Evolutionary conservation across 2,113 vertebrate genomes (phyloP).

Genomic region (Phalacrocorax pelagicus): DNA sequence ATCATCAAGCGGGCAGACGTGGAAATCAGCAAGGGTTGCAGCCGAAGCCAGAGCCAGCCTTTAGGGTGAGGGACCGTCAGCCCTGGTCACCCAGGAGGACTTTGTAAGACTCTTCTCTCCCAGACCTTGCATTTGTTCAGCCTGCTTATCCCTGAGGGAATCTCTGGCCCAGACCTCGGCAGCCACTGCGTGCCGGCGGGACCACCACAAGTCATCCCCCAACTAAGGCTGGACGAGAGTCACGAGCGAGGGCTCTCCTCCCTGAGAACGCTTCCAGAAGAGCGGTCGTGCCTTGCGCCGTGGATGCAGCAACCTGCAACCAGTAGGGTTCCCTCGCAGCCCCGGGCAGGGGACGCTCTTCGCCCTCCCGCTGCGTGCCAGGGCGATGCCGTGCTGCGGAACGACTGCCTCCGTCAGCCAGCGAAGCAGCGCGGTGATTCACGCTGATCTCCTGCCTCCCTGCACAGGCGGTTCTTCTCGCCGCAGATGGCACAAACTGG

Average conservation of each 20-base stretch:
- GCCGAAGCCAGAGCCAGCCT: not conserved
- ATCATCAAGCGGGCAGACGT: accelerated
- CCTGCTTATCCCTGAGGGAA: not conserved
- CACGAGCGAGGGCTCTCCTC: too few relatives aligned
- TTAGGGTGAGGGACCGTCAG: not conserved
- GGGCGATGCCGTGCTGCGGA: not conserved
- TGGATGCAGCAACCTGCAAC: not conserved
- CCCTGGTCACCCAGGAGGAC: too few relatives aligned
- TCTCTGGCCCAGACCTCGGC: not conserved
- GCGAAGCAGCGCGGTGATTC: accelerated
- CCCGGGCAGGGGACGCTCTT: too few relatives aligned
- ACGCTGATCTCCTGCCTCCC: not conserved
- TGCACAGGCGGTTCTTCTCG: not conserved
- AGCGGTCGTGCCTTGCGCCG: accelerated
- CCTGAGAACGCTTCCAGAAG: not conserved
- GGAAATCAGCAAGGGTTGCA: not conserved
- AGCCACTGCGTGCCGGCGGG: accelerated
- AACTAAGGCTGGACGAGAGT: too few relatives aligned
- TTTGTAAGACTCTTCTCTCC: not conserved
- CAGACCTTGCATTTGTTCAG: not conserved
- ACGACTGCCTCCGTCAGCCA: accelerated
- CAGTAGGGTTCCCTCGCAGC: not conserved
- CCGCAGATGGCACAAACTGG: not conserved
- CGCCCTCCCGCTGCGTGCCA: accelerated
- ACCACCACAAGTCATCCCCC: not conserved